A percentile compares a stretch with the other conserved stretches of the same genome.
phyloP scores from a whole-genome alignment of 2,888 invertebrate species.

The Stramonita haemastoma region DNA sequence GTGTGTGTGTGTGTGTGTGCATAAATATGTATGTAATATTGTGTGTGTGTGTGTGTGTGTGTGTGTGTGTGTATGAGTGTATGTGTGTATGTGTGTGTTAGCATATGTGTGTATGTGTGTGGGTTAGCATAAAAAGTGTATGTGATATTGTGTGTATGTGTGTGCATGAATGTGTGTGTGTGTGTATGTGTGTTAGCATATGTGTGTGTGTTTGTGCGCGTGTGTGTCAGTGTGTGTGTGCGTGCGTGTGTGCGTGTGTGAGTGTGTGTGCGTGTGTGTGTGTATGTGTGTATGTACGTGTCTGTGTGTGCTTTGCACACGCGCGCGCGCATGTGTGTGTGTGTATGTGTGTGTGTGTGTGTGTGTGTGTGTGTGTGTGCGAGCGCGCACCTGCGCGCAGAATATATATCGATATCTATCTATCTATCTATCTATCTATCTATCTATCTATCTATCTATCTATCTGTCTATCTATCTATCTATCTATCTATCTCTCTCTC shows the following conservation, averaged over 20 bases:
- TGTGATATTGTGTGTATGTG: background rate
- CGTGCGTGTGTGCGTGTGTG: background rate
- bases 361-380: constrained; percentile 8
- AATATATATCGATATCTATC: too few species aligned
- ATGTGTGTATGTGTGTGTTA: background rate
- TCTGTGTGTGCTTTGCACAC: background rate
- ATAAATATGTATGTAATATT: background rate
- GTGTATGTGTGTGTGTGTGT: background rate
- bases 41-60: background rate
- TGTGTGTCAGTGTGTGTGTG: too few species aligned
- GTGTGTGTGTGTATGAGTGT: background rate
- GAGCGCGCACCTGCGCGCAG: too few species aligned
- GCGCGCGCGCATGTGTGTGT: too few species aligned
- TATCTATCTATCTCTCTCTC: constrained; percentile 1
- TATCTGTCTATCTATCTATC: too few species aligned
- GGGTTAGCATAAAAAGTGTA: too few species aligned
- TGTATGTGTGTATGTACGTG: background rate
- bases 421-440: background rate
- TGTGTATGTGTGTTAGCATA: background rate
- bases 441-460: too few species aligned
- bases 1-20: background rate
- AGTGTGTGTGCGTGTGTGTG: background rate
- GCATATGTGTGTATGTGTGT: background rate
- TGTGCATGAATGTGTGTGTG: background rate
- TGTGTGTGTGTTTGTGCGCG: background rate